A percentile compares a stretch with the other conserved stretches of the same genome.
These are phyloP conservation scores for Chrysomallon squamiferum DNA, from an alignment of 1,140 invertebrate species.

Conservation along the genomic window DNA sequence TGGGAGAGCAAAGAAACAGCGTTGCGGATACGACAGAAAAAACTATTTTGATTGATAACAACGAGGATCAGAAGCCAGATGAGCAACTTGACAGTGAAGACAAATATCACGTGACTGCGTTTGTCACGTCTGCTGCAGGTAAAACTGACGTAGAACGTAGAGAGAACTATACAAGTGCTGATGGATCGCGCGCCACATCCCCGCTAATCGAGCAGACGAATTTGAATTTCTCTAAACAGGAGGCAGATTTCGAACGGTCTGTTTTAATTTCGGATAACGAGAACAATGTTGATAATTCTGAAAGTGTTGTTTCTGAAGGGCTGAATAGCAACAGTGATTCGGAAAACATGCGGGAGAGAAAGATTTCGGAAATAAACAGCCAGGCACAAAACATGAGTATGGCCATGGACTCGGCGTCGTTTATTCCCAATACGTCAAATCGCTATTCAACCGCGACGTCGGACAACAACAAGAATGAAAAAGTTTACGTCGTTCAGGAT, in stretches of 20 bases:
- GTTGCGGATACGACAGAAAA: not conserved
- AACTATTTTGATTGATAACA: not conserved
- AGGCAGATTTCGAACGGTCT: not conserved
- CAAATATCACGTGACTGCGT: not conserved
- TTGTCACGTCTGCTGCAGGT: conserved; percentile 1
- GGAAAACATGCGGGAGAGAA: not conserved
- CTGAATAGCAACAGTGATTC: not conserved
- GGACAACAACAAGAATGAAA: not conserved
- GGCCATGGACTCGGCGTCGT: not conserved
- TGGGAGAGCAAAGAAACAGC: not conserved
- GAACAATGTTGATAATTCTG: not conserved
- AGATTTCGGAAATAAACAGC: not conserved
- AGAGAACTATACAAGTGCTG: not conserved
- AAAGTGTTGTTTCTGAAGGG: not conserved
- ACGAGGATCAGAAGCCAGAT: not conserved
- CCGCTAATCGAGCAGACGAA: not conserved
- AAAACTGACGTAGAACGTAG: not conserved
- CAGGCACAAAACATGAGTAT: not conserved
- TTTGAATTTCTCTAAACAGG: not conserved
- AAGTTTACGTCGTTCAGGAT: conserved; percentile 2
- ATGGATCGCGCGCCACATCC: not conserved
- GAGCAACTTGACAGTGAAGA: not conserved
- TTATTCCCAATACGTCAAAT: not conserved
- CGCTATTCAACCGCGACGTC: not conserved
- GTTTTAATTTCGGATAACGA: not conserved